Percentiles rank a stretch among this genome's conserved stretches.
phyloP scores from a whole-genome alignment of 2,888 invertebrate genomes.

The Proisotoma minuta region DNA sequence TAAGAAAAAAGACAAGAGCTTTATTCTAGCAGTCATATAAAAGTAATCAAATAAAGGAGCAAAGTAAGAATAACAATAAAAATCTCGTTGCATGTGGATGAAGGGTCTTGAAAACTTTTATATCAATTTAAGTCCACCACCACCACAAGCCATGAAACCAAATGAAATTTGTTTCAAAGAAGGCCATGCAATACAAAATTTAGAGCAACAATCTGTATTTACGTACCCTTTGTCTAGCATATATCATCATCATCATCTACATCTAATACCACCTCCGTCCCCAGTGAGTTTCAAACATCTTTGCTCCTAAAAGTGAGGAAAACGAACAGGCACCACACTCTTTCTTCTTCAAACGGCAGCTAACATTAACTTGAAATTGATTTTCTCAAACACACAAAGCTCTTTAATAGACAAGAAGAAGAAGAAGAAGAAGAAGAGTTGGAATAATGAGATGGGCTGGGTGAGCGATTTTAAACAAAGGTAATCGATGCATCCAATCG shows the following conservation, averaged over 20 bases:
- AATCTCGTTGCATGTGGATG: no score
- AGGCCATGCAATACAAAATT: neutral
- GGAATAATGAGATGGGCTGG: no score
- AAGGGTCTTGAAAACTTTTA: no score
- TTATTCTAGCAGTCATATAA: no score
- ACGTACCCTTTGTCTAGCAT: neutral
- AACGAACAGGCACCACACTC: neutral
- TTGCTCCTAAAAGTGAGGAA: neutral
- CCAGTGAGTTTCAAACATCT: neutral
- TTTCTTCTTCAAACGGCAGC: neutral
- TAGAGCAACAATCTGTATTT: constrained; percentile 5
- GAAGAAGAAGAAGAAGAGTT: no score
- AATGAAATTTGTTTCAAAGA: neutral
- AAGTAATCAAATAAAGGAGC: no score
- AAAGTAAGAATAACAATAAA: no score
- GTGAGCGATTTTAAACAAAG: constrained; percentile 5
- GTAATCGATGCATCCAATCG: constrained; percentile 1
- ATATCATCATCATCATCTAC: neutral
- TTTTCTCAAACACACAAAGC: neutral
- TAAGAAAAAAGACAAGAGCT: no score
- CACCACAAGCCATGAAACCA: neutral
- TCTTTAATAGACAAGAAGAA: no score
- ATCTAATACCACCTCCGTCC: neutral
- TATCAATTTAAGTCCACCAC: neutral
- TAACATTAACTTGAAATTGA: neutral